Conservation (phyloP, 2,888 invertebrate species). For the Tenthredo livida region DNA sequence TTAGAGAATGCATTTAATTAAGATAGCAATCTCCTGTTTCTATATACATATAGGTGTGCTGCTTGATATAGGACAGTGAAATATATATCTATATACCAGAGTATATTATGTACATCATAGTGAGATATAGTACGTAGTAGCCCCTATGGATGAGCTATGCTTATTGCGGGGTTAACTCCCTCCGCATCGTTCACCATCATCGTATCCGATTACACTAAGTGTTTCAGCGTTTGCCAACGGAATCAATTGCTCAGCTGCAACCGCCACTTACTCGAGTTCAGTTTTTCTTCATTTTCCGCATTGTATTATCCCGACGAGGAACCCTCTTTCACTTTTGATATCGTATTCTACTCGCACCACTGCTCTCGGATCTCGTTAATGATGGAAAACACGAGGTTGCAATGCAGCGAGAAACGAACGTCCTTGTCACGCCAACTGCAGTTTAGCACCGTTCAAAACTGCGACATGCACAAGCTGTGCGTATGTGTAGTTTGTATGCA, state of each 20-base stretch:
- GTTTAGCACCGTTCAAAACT: slow-evolving; percentile 25
- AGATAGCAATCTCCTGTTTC: slow-evolving; percentile 50
- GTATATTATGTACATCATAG: slow-evolving; percentile 40
- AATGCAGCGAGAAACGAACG: slow-evolving; percentile 19
- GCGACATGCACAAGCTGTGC: neutral
- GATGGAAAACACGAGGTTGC: neutral
- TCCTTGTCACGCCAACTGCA: slow-evolving; percentile 44
- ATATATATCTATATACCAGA: slow-evolving; percentile 53
- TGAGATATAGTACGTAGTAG: slow-evolving; percentile 31
- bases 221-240: slow-evolving; percentile 58
- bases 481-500: neutral
- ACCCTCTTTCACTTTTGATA: slow-evolving; percentile 34
- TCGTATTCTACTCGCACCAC: slow-evolving; percentile 23
- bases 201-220: slow-evolving; percentile 63
- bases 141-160: slow-evolving; percentile 43
- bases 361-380: slow-evolving; percentile 29
- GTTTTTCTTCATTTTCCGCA: slow-evolving; percentile 13
- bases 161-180: slow-evolving; percentile 47
- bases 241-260: slow-evolving; percentile 36
- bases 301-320: neutral
- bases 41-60: slow-evolving; percentile 17
- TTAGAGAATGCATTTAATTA: slow-evolving; percentile 52
- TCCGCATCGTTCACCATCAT: slow-evolving; percentile 50
- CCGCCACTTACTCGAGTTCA: slow-evolving; percentile 12
- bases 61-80: slow-evolving; percentile 37